Conservation (phyloP, 2,113 vertebrate genomes). For the Peromyscus californicus region DNA sequence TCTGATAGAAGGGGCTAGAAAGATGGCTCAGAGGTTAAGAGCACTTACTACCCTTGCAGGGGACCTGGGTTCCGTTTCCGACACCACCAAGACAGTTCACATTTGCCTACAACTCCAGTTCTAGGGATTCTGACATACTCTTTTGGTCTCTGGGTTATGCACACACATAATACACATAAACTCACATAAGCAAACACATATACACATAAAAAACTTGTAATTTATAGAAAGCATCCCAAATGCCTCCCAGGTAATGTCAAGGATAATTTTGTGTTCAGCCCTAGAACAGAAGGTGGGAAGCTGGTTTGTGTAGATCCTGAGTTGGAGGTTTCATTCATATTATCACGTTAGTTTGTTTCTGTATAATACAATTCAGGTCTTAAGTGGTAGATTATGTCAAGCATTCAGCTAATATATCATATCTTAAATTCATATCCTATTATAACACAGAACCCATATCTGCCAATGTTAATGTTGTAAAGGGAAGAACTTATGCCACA, state of each 20-base stretch:
- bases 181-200: neutral
- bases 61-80: neutral
- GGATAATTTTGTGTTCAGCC: neutral
- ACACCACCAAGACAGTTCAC: neutral
- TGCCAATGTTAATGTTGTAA: slow-evolving; percentile 13
- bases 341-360: slow-evolving; percentile 28
- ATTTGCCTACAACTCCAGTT: neutral
- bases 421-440: neutral
- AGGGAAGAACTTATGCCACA: neutral
- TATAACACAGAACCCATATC: neutral
- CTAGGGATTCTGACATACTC: neutral
- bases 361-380: slow-evolving; percentile 29
- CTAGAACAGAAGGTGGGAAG: neutral
- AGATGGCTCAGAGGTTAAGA: neutral
- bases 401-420: neutral
- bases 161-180: neutral
- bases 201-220: neutral
- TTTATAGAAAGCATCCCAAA: slow-evolving; percentile 23
- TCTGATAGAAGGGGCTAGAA: neutral
- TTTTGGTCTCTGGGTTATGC: neutral
- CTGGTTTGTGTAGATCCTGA: neutral
- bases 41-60: too few relatives aligned
- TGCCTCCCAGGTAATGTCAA: neutral
- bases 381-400: neutral
- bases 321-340: neutral